Base-by-base conservation (phyloP, 2,888 invertebrate species). In the Sacculina carcini region DNA sequence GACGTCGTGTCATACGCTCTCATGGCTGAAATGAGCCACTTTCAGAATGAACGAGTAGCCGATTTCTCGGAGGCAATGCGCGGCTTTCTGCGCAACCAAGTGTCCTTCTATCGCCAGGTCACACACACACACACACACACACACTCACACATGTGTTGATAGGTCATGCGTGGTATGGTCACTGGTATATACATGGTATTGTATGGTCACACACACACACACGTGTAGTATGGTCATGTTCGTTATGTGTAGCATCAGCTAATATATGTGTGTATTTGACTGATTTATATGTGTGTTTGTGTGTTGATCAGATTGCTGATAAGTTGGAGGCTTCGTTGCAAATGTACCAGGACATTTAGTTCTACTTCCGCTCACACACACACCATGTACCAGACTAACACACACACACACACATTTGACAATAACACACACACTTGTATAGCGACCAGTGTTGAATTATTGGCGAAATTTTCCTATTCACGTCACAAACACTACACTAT, bases 11-110 rank as follows among this genome's bases (percentile, higher is more conserved):
- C 90, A 0, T 92, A 90, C 64, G 79, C 87, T 2, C 75, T 89
- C 54, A 74, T 94, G 64, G 90, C 94, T 51, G 96, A 98, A 71
- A 78, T 94, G 59, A 79, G 80, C 59, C 87, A 94, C 65, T 92
- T 96, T 64, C 86, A 89, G 63, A 67, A 71, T 26, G 87, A 90
- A 63, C 73, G 89, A 58, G 79, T 84, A 44, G 72, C 73, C 38
- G 90, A 96, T 68, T 73, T 89, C 59, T 84, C 81, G 62, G 71
- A 73, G 51, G 78, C 86, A 48, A 81, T 94, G 74, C 81, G 82
- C 63, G 74, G 73, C 55, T 92, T 85, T 65, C 71, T 96, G 53
- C 72, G 70, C 56, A 83, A 85, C 61, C 94, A 96, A 69, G 84
- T 94, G 32, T 72, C 73, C 51, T 96, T 94, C 69, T 92, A 94